Base-by-base conservation (phyloP, 64 coral and sea anemone species). In the Exaiptasia diaphana region DNA sequence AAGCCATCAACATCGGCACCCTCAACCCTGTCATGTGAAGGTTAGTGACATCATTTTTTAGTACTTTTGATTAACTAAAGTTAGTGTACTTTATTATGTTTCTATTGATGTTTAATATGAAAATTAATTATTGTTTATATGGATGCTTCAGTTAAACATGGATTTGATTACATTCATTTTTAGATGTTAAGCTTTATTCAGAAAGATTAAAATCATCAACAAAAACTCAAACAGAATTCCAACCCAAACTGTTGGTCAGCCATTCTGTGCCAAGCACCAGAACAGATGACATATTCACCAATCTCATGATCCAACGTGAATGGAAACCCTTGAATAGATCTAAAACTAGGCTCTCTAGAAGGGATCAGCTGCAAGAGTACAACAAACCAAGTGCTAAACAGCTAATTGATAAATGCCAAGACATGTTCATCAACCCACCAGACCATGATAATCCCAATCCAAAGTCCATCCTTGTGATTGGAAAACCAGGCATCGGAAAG, bases 221-320 rank as follows among this genome's bases (percentile, higher is more conserved):
- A 4, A 53, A 40, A 54, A 23, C 3, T 3, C 63, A 82, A 68
- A 82, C 79, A 21, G 79, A 81, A 49, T 49, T 28, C 11, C 22
- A 68, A 31, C 20, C 67, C 30, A n/a, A 58, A 14, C 22, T 24
- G 38, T n/a, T n/a, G 12, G 53, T 21, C 8, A 65, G 28, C 22
- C 21, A 24, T n/a, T n/a, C n/a, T n/a, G n/a, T n/a, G n/a, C n/a
- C n/a, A 3, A n/a, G n/a, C 4, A 53, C 36, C 12, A 82, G 28
- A 38, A 82, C 79, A 13, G 64, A 82, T 55, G 79, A 82, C 13
- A 82, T 82, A 31, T 82, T 82, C 33, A 82, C 64, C 0, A 54
- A 55, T 33, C 26, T 82, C 36, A 62, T 65, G 7, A 69, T 82
- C 3, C 79, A 69, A 28, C 31, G n/a, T n/a, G n/a, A n/a, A n/a